A percentile compares a stretch with the other conserved stretches of the same genome.
These are phyloP conservation scores for Anguilla rostrata DNA, from an alignment of 2,113 vertebrate species.

Conservation along the genomic window DNA sequence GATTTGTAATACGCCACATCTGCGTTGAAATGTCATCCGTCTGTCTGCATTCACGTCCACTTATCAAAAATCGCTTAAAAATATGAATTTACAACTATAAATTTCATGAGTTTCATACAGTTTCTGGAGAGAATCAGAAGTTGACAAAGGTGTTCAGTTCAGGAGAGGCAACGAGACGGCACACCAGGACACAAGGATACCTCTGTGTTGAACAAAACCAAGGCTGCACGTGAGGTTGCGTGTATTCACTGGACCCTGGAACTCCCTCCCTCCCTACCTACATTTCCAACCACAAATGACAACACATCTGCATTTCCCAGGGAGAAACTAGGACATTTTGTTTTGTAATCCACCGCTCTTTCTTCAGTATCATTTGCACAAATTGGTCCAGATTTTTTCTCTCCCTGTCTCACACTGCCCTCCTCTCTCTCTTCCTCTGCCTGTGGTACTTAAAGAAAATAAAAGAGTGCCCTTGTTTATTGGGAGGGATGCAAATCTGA, in stretches of 20 bases:
- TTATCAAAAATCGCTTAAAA: too few species aligned
- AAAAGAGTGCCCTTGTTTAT: constrained; percentile 17
- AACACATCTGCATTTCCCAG: background rate
- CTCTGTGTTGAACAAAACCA: background rate
- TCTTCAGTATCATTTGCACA: background rate
- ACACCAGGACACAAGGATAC: background rate
- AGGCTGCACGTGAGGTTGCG: background rate
- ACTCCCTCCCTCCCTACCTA: background rate
- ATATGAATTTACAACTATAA: background rate
- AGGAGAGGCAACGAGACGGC: background rate
- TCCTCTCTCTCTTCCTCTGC: background rate
- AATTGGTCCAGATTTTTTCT: background rate
- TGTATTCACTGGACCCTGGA: too few species aligned
- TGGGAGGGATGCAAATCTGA: background rate
- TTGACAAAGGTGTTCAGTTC: background rate
- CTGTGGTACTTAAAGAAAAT: background rate
- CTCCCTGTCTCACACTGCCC: background rate
- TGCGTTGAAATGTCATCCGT: background rate
- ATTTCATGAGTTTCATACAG: background rate
- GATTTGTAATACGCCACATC: background rate
- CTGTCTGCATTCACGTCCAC: too few species aligned
- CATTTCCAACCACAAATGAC: too few species aligned
- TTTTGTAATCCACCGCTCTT: background rate
- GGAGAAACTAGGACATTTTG: background rate
- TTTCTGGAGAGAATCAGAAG: background rate